Conservation (phyloP, 2,113 vertebrate genomes). For the Struthio camelus region DNA sequence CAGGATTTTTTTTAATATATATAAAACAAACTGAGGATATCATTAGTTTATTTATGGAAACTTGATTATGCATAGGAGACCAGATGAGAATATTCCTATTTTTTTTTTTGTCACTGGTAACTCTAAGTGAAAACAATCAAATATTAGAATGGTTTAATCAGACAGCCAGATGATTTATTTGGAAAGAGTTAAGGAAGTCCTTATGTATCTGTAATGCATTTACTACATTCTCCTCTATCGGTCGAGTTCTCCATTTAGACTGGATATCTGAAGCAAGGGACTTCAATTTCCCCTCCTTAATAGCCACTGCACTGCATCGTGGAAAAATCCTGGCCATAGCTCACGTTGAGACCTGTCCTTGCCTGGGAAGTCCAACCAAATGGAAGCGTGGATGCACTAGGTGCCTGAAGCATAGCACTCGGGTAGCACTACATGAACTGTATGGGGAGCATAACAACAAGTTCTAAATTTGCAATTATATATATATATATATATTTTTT, state of each 20-base stretch:
- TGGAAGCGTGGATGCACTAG: fast-evolving
- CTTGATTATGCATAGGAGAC: background rate
- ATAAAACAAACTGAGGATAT: background rate
- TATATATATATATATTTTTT: background rate
- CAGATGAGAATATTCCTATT: background rate
- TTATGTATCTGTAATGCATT: background rate
- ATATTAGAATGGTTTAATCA: background rate
- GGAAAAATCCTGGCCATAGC: background rate
- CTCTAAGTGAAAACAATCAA: background rate
- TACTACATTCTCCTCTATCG: background rate
- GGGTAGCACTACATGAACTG: fast-evolving
- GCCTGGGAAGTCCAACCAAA: background rate
- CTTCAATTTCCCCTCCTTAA: background rate
- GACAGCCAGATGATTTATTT: background rate
- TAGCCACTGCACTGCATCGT: background rate
- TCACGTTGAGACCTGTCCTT: background rate
- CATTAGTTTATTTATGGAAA: background rate
- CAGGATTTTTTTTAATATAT: too few species aligned
- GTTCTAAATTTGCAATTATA: background rate
- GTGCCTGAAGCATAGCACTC: background rate
- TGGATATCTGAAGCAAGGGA: background rate
- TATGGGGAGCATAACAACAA: background rate
- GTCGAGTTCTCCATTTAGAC: background rate
- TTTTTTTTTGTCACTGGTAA: background rate
- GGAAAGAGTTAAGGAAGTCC: background rate